Percentiles rank a stretch among this genome's conserved stretches.
These are phyloP conservation scores for Meteorus colon DNA, from an alignment of 2,888 invertebrate genomes.

Conservation along the genomic window DNA sequence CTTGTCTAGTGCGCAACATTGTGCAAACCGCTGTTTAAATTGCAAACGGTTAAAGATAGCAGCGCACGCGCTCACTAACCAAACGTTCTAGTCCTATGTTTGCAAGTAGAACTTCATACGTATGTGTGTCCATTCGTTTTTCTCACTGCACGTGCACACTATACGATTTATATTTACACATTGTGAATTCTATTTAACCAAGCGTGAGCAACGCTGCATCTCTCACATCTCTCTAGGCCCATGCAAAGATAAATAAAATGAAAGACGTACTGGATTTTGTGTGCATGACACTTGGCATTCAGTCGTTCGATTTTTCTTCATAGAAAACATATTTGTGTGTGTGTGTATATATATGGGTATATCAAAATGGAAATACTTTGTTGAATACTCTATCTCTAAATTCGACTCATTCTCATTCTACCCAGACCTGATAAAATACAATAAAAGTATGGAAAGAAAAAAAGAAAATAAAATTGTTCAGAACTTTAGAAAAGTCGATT, in stretches of 20 bases:
- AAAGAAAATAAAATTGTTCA: background rate
- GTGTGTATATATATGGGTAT: background rate
- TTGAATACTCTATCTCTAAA: background rate
- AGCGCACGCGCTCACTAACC: background rate
- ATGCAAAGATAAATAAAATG: conserved; percentile 23
- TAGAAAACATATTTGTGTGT: background rate
- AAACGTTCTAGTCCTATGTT: background rate
- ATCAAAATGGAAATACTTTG: background rate
- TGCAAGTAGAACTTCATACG: background rate
- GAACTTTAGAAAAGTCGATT: background rate
- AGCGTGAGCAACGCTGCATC: conserved; percentile 14
- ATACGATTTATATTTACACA: conserved; percentile 20
- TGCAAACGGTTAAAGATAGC: conserved; percentile 30
- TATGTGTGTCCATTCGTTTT: conserved; percentile 19
- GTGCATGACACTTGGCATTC: background rate
- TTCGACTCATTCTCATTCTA: background rate
- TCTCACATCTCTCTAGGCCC: conserved; percentile 1
- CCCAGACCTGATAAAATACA: background rate
- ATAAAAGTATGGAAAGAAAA: background rate
- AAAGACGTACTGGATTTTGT: background rate
- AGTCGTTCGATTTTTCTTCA: background rate
- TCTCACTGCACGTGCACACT: conserved; percentile 23
- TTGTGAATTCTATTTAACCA: conserved; percentile 27
- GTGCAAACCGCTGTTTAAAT: conserved; percentile 19
- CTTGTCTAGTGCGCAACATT: conserved; percentile 18